Base-by-base conservation (phyloP, 2,113 vertebrate species). In the Ammospiza nelsoni region DNA sequence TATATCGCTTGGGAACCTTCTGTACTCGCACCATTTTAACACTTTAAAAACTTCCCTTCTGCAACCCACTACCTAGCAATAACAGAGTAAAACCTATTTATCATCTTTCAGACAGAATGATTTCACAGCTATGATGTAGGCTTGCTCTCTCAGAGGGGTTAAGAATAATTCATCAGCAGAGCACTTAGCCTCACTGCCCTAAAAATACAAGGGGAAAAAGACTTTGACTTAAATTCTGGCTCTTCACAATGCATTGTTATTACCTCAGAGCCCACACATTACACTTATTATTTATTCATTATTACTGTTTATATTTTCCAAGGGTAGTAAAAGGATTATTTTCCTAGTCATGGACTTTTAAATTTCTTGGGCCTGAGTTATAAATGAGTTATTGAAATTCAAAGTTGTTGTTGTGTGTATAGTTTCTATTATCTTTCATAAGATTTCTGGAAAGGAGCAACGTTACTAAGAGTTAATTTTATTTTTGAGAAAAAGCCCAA, bases 81-180 rank as follows among this genome's bases (percentile, higher is more conserved):
- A 7, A n/a, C 37, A 79, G 24, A 59, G 67, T 24, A 44, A 41
- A 69, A 87, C 11, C 6, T 39, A 15, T 77, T 69, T 55, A 63
- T 25, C 43, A 89, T n/a, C 33, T 25, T 82, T 93, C 49, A 90
- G 35, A 44, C 25, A 62, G 37, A 86, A 77, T 11, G n/a, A 84
- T 33, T 54, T 37, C 39, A 79, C 52, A 72, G 68, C n/a, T 84
- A 57, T 28, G 68, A 55, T 46, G 44, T 7, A 69, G 65, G 35
- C 44, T 87, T 15, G 10, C n/a, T 28, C 31, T 87, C 74, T 80
- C 59, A 57, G n/a, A 68, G 33, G n/a, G 58, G 15, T 83, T 92
- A 89, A 96, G 81, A 93, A 92, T 80, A 93, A 94, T 86, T 88
- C 15, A 84, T 90, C 37, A 77, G 75, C 16, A 25, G 44, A 87